A percentile compares a stretch with the other conserved stretches of the same genome.
These are phyloP conservation scores for Pollenia amentaria DNA, from an alignment of 2,888 invertebrate species.

Conservation along the genomic window DNA sequence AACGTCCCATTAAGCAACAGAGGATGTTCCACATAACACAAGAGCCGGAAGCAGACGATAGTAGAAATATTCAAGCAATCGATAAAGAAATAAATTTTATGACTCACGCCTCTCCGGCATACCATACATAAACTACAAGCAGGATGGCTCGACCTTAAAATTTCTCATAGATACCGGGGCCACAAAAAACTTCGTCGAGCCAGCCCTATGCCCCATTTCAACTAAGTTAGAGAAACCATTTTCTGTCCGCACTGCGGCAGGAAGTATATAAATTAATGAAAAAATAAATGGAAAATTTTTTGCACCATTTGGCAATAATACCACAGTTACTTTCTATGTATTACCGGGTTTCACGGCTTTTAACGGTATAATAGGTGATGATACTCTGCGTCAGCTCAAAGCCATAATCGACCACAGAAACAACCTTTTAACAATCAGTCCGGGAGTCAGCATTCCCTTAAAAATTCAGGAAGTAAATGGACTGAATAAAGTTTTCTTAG, in stretches of 20 bases:
- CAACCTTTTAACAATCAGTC: constrained; percentile 13
- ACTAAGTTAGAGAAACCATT: constrained; percentile 30
- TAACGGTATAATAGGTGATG: constrained; percentile 66
- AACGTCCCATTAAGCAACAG: neutral
- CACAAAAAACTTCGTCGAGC: constrained; percentile 15
- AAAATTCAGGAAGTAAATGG: neutral
- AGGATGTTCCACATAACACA: neutral
- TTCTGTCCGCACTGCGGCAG: constrained; percentile 22
- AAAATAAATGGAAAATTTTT: constrained; percentile 32
- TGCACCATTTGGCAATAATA: constrained; percentile 43
- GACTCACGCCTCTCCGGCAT: constrained; percentile 22
- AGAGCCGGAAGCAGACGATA: neutral
- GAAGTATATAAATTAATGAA: constrained; percentile 5
- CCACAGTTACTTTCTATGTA: constrained; percentile 53
- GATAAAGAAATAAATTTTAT: constrained; percentile 22
- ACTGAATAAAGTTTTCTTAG: neutral
- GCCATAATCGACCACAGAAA: constrained; percentile 63
- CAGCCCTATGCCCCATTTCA: constrained; percentile 13
- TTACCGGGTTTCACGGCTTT: constrained; percentile 57
- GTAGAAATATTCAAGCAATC: neutral
- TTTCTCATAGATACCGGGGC: constrained; percentile 50
- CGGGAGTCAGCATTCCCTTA: constrained; percentile 6
- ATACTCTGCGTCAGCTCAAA: constrained; percentile 61
- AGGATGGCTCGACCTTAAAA: constrained; percentile 35
- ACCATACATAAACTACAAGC: constrained; percentile 50